Evolutionary conservation across 1,140 invertebrate species (phyloP), one percentile per base, ranked within the genome.

Genomic region (Colletes gigas): DNA sequence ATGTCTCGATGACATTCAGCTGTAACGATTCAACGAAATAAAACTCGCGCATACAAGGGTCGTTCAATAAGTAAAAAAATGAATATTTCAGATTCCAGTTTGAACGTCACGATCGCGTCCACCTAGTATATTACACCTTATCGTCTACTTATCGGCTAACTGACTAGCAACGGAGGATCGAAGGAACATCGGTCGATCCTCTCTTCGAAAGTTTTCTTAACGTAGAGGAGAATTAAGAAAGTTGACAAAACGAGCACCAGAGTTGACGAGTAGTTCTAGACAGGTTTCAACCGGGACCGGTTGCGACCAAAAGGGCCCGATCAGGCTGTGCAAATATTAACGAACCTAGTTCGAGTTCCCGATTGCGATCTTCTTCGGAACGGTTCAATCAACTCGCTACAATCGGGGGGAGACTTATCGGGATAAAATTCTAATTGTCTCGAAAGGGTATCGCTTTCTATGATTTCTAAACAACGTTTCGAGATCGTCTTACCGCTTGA

Each of bases 121-220:
- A 69, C 19, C 3, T 59, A 57, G 6, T 67, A 84, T 10, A 30
- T 73, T 60, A 65, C 54, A 77, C 19, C 60, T 66, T 55, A 62
- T 62, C n/a, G 47, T 9, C 65, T 81, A 81, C 83, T 85, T 86
- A 85, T 50, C 14, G 17, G 9, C 73, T 86, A 87, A 86, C 69
- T 87, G 85, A 87, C 85, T 87, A 87, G 85, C 54, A 85, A 80
- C 21, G 19, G 39, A 77, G 69, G 67, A 79, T 81, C 66, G 77
- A 78, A 62, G 54, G 15, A 30, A 63, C 65, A 4, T 30, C 52
- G 68, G 4, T n/a, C 52, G 62, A 55, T 17, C 59, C 78, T 41
- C 44, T 59, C 44, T 41, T 75, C 60, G 6, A 60, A 50, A 15
- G 50, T 63, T 77, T 70, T 30, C n/a, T 57, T 70, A 55, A 0